Base-by-base conservation (phyloP, 1,140 invertebrate species). In the Penaeus indicus region DNA sequence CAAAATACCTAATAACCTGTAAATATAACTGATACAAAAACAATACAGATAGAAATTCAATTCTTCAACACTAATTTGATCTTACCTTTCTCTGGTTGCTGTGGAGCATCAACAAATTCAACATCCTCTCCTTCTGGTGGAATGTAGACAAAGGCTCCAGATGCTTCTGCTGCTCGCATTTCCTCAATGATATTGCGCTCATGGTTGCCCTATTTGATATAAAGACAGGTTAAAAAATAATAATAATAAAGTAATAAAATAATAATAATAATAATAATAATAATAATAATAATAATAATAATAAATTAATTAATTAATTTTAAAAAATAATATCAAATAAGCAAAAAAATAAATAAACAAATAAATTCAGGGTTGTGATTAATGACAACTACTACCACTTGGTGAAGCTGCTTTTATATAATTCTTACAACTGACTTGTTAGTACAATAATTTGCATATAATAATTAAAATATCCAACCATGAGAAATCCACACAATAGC, bases 101-200 rank as follows among this genome's bases (percentile, higher is more conserved):
- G 86, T 75, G 84, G 85, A 32, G 85, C 90, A 83, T 90, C 90
- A 86, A 89, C 90, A 79, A 89, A 90, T 42, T 89, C 86, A 16
- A 27, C 38, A 38, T 90, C 90, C 38, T 90, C 90, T 21, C 64
- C 83, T 38, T 90, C 88, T 42, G 87, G 87, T 47, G 87, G n/a
- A 27, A 84, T 60, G 47, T 89, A 90, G 8, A 85, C 79, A 91
- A 95, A 95, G 72, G 92, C 90, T n/a, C 94, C 95, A 82, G 89
- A 91, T 27, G 93, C 92, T 91, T 95, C 94, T 2, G 95, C 94
- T 25, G 92, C 92, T 90, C 94, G 92, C 94, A 97, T 95, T 92
- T 97, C 97, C 88, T 96, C 95, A 7, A 96, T 91, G 1, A 95
- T 94, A 91, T 96, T 95, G 67, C 97, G 93, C 72, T 97, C 96